phyloP scores from a whole-genome alignment of 1,140 invertebrate species.

The Achatina immaculata region DNA sequence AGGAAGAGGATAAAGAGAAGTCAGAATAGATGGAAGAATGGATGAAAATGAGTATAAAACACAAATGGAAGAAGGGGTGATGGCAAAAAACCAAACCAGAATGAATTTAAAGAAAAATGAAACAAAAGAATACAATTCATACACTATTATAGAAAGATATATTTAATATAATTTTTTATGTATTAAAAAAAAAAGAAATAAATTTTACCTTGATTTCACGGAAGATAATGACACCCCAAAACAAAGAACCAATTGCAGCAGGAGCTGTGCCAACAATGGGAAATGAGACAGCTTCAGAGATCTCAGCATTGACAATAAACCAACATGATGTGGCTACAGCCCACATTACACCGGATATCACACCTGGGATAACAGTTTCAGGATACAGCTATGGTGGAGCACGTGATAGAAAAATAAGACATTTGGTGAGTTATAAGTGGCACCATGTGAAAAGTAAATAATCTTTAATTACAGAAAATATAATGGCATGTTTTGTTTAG shows the following conservation, averaged over 20 bases:
- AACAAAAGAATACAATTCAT: too few species aligned
- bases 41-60: too few species aligned
- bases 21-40: too few species aligned
- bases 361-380: constrained; percentile 68
- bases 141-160: too few species aligned
- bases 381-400: constrained; percentile 60
- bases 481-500: too few species aligned
- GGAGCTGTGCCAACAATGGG: constrained; percentile 70
- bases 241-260: constrained; percentile 57
- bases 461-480: neutral
- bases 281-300: constrained; percentile 71
- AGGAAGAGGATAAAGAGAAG: too few species aligned
- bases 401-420: neutral
- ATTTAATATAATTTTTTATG: too few species aligned
- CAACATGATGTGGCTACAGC: constrained; percentile 68
- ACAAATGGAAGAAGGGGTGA: too few species aligned
- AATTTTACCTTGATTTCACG: constrained; percentile 63
- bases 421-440: neutral
- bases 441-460: neutral
- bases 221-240: constrained; percentile 63
- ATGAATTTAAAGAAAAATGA: too few species aligned
- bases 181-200: constrained; percentile 47
- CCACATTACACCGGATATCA: constrained; percentile 72
- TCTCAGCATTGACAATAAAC: constrained; percentile 71
- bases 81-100: too few species aligned